Base-by-base conservation (phyloP, 2,797 vertebrate genomes). In the Caiman crocodilus region DNA sequence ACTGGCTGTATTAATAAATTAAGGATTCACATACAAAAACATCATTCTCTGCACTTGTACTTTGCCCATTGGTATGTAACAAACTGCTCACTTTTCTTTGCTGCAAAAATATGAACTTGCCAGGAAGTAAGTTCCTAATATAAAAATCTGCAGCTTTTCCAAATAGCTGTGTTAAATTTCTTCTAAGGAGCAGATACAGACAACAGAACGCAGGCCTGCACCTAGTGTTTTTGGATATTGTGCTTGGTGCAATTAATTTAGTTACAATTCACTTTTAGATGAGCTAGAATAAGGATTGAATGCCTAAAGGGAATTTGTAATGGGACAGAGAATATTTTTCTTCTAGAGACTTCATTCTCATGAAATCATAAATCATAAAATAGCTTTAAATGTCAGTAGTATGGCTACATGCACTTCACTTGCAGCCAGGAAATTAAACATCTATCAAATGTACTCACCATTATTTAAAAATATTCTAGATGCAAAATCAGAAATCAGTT, bases 321-420 rank as follows among this genome's bases (percentile, higher is more conserved):
- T 78, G n/a, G 93, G 55, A 94, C 65, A 94, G 88, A 96, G 63
- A 63, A 30, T 82, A 32, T 81, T 76, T 82, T 76, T 30, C 17
- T 95, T 77, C 61, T 73, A 57, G 92, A 90, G 4, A 81, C 65
- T 88, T 76, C 14, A 87, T 61, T 73, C 26, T 80, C 64, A 90
- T 83, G 21, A 82, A 84, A 56, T 35, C 82, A 59, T 42, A 42
- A 42, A 42, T 42, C 42, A 50, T 50, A 50, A 50, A 50, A 50
- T 50, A 50, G 42, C 42, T 50, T 50, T 10, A 50, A 50, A 50
- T 50, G 10, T 50, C 42, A 50, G 42, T 50, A 50, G 42, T 50
- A 50, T 50, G 42, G 15, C 16, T 18, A 65, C 64, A 65, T 9
- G 16, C 17, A 9, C 30, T 65, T 16, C 17, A 16, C n/a, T 28